These are phyloP conservation scores for cat (Felis catus) DNA, from an alignment of 2,113 vertebrate genomes.

Conservation along the genomic window F.catus_Fca126_mat1.0 CM031426.1:60511001-60511500, in stretches of 20 bases:
- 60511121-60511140: neutral
- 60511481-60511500: neutral
- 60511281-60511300: slow-evolving; percentile 89
- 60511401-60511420: slow-evolving; percentile 89
- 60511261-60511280: slow-evolving; percentile 89
- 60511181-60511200: slow-evolving; percentile 61
- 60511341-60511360: slow-evolving; percentile 86
- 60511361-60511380: slow-evolving; percentile 87
- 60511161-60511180: slow-evolving; percentile 74
- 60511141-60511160: neutral
- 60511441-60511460: neutral
- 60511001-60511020: no score
- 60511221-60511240: slow-evolving; percentile 86
- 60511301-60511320: slow-evolving; percentile 87
- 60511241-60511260: slow-evolving; percentile 89
- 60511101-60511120: neutral
- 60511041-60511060: neutral
- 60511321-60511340: slow-evolving; percentile 87
- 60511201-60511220: slow-evolving; percentile 76
- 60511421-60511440: slow-evolving; percentile 45
- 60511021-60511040: neutral
- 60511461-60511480: neutral
- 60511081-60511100: neutral
- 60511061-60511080: slow-evolving; percentile 59
- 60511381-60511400: slow-evolving; percentile 82